Evolutionary conservation across 2,888 invertebrate genomes (phyloP).

Genomic region (Myathropa florea): DNA sequence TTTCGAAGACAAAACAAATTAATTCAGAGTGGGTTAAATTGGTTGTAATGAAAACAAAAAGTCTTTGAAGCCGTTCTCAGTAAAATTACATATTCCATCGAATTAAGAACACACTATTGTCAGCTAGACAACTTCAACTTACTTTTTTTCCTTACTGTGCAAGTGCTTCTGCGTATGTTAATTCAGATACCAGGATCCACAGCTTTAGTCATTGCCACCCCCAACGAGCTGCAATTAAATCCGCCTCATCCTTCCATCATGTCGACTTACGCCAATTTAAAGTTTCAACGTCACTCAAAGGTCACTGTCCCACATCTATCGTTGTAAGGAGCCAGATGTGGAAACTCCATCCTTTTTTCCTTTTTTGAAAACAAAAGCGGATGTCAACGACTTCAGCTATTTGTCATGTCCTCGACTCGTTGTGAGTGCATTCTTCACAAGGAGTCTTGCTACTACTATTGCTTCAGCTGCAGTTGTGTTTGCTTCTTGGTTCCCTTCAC

Average conservation of each 20-base stretch:
- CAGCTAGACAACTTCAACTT: background rate
- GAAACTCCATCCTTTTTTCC: constrained; percentile 7
- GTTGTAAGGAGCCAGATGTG: constrained; percentile 38
- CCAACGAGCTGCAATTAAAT: background rate
- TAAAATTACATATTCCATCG: background rate
- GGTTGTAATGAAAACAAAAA: too few species aligned
- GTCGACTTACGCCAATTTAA: constrained; percentile 17
- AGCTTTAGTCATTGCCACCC: background rate
- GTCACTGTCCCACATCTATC: constrained; percentile 42
- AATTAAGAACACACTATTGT: background rate
- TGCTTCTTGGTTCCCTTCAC: background rate
- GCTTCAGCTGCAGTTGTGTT: background rate
- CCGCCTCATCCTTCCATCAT: background rate
- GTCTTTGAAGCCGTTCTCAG: too few species aligned
- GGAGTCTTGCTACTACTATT: background rate
- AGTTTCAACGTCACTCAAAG: constrained; percentile 30
- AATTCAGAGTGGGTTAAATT: too few species aligned
- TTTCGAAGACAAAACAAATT: too few species aligned
- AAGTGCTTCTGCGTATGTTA: background rate
- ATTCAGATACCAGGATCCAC: background rate
- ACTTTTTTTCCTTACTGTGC: background rate
- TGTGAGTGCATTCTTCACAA: constrained; percentile 31
- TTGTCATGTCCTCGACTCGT: constrained; percentile 50
- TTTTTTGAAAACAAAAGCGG: constrained; percentile 1
- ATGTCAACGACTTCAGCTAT: constrained; percentile 54